phyloP scores from a whole-genome alignment of 2,797 vertebrate species.

The Malurus splendens region DNA sequence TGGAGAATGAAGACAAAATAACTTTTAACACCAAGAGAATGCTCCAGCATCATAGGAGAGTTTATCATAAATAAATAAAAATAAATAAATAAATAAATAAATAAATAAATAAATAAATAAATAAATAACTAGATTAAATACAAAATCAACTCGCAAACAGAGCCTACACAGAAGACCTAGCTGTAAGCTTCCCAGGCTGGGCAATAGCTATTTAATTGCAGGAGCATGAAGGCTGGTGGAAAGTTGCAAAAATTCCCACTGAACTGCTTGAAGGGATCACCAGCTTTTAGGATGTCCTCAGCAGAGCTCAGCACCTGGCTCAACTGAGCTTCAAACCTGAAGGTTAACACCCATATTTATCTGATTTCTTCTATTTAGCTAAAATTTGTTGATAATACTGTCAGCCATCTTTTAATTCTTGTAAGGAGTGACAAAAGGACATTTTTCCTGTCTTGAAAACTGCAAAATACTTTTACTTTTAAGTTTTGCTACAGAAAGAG shows the following conservation, averaged over 20 bases:
- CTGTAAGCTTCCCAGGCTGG: not conserved
- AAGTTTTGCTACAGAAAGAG: not conserved
- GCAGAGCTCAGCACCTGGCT: not conserved
- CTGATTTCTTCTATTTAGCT: not conserved
- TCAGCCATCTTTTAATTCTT: not conserved
- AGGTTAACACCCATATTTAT: not conserved
- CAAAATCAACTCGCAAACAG: not conserved
- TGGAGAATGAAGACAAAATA: not conserved
- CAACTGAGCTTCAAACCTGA: not conserved
- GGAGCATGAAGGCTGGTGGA: not conserved
- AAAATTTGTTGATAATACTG: not conserved
- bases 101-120: not conserved
- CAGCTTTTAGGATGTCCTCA: not conserved
- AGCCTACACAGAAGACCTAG: not conserved
- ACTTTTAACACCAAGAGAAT: not conserved
- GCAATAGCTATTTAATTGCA: not conserved
- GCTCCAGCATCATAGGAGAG: not conserved
- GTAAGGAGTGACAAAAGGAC: not conserved
- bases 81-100: too few relatives aligned
- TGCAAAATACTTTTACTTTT: not conserved
- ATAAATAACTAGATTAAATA: not conserved
- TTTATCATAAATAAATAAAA: not conserved
- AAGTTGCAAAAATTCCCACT: not conserved
- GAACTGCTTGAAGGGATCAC: not conserved
- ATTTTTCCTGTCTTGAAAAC: not conserved